phyloP scores from a whole-genome alignment of 2,888 invertebrate species.

The Aphodius sticticus region DNA sequence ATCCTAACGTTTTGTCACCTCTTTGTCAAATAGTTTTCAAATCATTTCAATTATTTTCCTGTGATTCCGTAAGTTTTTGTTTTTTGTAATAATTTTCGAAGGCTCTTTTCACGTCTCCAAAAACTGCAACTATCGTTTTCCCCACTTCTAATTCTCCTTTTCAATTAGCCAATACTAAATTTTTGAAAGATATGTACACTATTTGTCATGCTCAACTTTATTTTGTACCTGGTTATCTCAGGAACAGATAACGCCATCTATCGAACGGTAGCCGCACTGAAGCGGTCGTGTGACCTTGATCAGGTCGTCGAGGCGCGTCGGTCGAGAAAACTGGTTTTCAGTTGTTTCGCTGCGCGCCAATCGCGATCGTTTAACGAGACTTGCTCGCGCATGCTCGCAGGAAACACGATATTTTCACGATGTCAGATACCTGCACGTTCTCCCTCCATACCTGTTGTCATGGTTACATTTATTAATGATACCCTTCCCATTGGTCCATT shows the following conservation, averaged over 20 bases:
- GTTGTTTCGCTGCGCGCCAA: not conserved
- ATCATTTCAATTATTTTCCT: no score
- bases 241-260: not conserved
- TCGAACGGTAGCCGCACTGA: not conserved
- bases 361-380: not conserved
- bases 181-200: no score
- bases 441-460: conserved; percentile 53
- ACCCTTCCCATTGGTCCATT: conserved; percentile 54
- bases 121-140: no score
- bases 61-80: no score
- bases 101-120: no score
- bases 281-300: not conserved
- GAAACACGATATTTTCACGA: not conserved
- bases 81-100: no score
- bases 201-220: no score
- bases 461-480: conserved; percentile 55
- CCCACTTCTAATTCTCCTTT: no score
- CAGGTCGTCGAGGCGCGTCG: not conserved
- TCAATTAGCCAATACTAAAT: no score
- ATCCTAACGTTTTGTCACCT: no score
- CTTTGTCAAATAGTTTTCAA: no score
- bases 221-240: no score
- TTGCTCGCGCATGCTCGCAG: not conserved
- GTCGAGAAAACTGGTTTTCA: conserved; percentile 18
- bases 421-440: conserved; percentile 29